These are phyloP conservation scores for Macrostomum cliftonense DNA, from an alignment of 2,888 invertebrate species.

Conservation along the genomic window DNA sequence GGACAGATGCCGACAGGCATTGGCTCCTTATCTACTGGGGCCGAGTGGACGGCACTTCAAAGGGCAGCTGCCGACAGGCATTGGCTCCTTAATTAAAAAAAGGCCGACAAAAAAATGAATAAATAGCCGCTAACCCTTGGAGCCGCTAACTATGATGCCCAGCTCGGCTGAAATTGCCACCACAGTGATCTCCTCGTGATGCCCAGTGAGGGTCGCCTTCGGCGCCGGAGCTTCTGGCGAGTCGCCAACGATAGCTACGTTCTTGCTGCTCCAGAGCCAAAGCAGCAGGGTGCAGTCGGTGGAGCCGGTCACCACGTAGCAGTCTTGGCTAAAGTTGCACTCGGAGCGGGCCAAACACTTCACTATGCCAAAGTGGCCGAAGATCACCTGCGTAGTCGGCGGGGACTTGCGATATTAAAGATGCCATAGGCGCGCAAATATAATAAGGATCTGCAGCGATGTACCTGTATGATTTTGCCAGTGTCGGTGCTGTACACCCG, in stretches of 20 bases:
- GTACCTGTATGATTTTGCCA: constrained; percentile 43
- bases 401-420: too few species aligned
- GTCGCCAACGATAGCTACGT: constrained; percentile 83
- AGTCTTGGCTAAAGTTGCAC: constrained; percentile 87
- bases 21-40: too few species aligned
- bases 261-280: constrained; percentile 80
- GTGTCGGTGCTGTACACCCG: constrained; percentile 88
- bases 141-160: constrained; percentile 86
- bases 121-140: constrained; percentile 43
- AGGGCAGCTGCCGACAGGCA: too few species aligned
- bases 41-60: too few species aligned
- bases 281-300: constrained; percentile 90
- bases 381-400: constrained; percentile 85
- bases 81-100: neutral
- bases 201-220: constrained; percentile 84
- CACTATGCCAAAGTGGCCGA: constrained; percentile 95
- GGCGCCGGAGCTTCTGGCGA: constrained; percentile 59
- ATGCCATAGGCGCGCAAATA: too few species aligned
- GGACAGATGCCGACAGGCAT: too few species aligned
- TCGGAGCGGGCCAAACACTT: constrained; percentile 91
- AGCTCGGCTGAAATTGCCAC: constrained; percentile 92
- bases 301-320: constrained; percentile 90
- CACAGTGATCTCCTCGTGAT: constrained; percentile 81
- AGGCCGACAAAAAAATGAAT: too few species aligned
- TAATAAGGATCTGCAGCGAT: too few species aligned